Base-by-base conservation (phyloP, 2,888 invertebrate species). In the Allolobophora icterica region DNA sequence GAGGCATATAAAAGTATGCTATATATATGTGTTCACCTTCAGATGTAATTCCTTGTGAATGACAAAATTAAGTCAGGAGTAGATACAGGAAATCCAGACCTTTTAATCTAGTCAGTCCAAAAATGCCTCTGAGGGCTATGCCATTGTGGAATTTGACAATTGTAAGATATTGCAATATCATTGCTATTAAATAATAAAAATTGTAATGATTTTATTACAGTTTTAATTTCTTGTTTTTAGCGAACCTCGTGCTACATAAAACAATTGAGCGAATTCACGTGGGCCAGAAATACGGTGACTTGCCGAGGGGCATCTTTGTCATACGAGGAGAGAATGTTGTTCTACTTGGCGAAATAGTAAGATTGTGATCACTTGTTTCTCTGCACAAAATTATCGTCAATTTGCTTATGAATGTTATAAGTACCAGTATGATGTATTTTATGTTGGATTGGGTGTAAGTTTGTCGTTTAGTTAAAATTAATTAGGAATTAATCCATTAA, bases 281-380 rank as follows among this genome's bases (percentile, higher is more conserved):
- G 35, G 99, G 98, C 15, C 97, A 97, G 95, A 97, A 98, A 94
- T 99, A 98, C 95, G 99, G 99, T 19, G 99, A 99, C 95, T 99
- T 99, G 94, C 98, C 98, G 0, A 96, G 99, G 94, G 99, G 99
- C 91, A 97, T 99, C 90, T 99, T 99, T 95, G 97, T 99, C 91
- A 98, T 99, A 35, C 96, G 99, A 94, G 99, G 99, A 90, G 99
- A 99, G 96, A 99, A 99, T 96, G 99, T 99, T 6, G 99, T 99
- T 0, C 96, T 99, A 30, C 96, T 99, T 92, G 99, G 99, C 91
- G 99, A 99, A 97, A 98, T 99, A 94, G 99, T 99, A 96, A 97
- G 97, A 89, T n/a, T 42, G 35, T 89, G 21, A 89, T 34, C 4
- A 89, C 6, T 45, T 42, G 19, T 35, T 45, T 40, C 45, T 89